Percentiles rank a stretch among this genome's conserved stretches.
These are phyloP conservation scores for Leptopilina syphax DNA, from an alignment of 2,888 invertebrate genomes.

Conservation along the genomic window DNA sequence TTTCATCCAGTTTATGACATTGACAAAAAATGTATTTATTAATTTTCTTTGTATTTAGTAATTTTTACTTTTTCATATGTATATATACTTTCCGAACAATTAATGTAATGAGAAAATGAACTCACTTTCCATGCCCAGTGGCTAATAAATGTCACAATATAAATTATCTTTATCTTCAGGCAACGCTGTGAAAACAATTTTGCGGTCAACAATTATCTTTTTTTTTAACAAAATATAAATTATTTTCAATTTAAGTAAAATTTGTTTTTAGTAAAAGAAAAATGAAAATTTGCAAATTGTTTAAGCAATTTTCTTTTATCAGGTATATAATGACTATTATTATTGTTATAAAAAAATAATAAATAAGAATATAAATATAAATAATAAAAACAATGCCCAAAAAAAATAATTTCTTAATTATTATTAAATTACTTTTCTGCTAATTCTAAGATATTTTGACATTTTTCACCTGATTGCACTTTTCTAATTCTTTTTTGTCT, in stretches of 20 bases:
- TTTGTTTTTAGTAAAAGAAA: background rate
- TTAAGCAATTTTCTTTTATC: background rate
- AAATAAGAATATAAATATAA: too few species aligned
- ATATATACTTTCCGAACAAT: background rate
- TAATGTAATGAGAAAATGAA: constrained; percentile 20
- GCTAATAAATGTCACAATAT: constrained; percentile 22
- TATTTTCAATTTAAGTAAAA: background rate
- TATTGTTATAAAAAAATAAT: background rate
- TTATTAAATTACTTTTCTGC: background rate
- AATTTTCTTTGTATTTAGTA: too few species aligned
- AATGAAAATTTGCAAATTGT: background rate
- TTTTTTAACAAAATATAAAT: background rate
- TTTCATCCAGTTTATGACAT: too few species aligned
- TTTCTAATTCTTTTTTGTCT: background rate
- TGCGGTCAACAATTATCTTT: background rate
- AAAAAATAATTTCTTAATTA: background rate
- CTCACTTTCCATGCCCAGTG: background rate
- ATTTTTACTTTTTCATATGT: background rate
- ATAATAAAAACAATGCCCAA: too few species aligned
- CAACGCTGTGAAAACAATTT: background rate
- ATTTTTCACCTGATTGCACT: constrained; percentile 21
- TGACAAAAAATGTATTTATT: too few species aligned
- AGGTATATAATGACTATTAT: background rate
- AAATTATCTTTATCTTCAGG: constrained; percentile 5
- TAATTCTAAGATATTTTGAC: background rate